Percentiles rank a stretch among this genome's conserved stretches.
Evolutionary conservation across 2,113 vertebrate species (phyloP).

Genomic region (Marmota flaviventris): DNA sequence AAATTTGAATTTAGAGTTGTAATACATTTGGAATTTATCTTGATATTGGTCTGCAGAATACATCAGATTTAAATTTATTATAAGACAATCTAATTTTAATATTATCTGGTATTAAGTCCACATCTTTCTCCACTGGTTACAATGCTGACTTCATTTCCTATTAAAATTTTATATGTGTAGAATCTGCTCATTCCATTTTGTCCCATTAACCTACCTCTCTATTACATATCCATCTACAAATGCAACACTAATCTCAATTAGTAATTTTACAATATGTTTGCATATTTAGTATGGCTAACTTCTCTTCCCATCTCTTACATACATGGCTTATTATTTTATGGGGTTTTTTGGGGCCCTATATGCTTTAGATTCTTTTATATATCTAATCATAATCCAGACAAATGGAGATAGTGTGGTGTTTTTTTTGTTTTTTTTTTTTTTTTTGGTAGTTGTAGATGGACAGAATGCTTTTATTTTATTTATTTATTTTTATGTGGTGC

Average conservation of each 20-base stretch:
- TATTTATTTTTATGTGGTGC: too few species aligned
- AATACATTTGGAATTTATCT: background rate
- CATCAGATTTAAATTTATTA: background rate
- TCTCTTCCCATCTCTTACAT: background rate
- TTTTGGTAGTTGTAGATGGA: too few species aligned
- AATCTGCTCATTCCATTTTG: background rate
- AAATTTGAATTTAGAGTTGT: conserved; percentile 31
- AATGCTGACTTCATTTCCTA: background rate
- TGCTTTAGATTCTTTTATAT: too few species aligned
- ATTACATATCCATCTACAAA: background rate
- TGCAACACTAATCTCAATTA: background rate
- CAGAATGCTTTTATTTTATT: too few species aligned
- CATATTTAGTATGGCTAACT: background rate
- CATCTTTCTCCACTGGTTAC: background rate
- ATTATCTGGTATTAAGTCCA: background rate
- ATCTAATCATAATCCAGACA: too few species aligned
- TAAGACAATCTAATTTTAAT: background rate
- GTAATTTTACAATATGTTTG: background rate
- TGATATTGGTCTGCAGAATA: background rate
- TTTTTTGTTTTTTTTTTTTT: too few species aligned
- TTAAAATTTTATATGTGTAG: background rate
- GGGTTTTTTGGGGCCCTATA: background rate
- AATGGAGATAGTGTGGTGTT: too few species aligned
- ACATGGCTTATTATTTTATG: background rate
- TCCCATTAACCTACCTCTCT: background rate